phyloP scores from a whole-genome alignment of 2,797 vertebrate genomes.

The Macrochelys suwanniensis region DNA sequence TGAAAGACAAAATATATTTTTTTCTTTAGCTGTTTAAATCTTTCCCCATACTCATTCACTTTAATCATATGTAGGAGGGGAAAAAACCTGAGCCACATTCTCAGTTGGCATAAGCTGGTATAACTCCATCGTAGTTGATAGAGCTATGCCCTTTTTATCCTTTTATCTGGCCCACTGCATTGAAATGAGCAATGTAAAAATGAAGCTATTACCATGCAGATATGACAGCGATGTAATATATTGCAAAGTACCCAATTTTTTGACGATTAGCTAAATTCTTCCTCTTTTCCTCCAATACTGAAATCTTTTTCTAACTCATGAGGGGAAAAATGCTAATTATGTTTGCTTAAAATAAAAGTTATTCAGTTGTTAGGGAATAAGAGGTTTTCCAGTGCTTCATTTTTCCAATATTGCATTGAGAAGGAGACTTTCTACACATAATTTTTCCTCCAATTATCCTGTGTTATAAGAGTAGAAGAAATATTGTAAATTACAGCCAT shows the following conservation, averaged over 20 bases:
- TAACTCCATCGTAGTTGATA: neutral
- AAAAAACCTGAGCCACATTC: neutral
- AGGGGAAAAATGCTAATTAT: neutral
- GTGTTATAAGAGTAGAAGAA: slow-evolving; percentile 49
- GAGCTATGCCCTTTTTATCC: neutral
- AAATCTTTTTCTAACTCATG: neutral
- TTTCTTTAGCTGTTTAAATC: neutral
- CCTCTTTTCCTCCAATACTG: neutral
- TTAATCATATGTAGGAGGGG: neutral
- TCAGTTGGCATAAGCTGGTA: neutral
- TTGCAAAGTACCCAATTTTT: neutral
- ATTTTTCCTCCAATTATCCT: slow-evolving; percentile 57
- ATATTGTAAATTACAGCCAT: slow-evolving; percentile 64
- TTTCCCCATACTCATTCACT: neutral
- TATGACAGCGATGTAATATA: neutral
- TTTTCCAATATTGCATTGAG: neutral
- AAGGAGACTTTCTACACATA: slow-evolving; percentile 44
- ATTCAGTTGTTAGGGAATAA: neutral
- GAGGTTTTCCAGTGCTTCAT: neutral
- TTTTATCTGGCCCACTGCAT: neutral
- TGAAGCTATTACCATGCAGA: accelerated
- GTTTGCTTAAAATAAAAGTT: neutral
- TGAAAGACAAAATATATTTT: neutral
- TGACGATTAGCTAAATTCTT: neutral
- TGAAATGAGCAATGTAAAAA: neutral